Percentiles rank a stretch among this genome's conserved stretches.
phyloP scores from a whole-genome alignment of 2,888 invertebrate genomes.

The Corbicula japonica region DNA sequence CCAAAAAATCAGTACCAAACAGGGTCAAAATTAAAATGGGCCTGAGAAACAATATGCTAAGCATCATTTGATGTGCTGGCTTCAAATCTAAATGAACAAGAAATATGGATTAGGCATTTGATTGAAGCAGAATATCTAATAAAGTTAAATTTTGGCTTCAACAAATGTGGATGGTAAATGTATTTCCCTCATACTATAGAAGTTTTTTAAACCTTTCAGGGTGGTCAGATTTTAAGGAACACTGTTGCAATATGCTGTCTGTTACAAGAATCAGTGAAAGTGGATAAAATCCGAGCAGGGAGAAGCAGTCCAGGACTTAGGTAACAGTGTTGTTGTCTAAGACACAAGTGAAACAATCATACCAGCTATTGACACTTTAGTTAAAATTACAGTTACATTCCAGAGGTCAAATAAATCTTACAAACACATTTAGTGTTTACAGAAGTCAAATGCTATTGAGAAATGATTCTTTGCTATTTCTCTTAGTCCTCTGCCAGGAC shows the following conservation, averaged over 20 bases:
- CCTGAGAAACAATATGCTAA: neutral
- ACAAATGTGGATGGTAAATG: neutral
- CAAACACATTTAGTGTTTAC: too few relatives aligned
- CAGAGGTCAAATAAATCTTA: too few relatives aligned
- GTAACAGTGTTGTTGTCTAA: too few relatives aligned
- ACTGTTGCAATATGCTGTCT: constrained; percentile 93
- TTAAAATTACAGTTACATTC: too few relatives aligned
- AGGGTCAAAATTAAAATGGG: neutral
- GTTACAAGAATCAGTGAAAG: constrained; percentile 90
- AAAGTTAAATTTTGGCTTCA: neutral
- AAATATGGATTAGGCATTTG: neutral
- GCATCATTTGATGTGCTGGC: neutral
- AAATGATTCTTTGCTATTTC: too few relatives aligned
- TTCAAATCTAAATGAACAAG: neutral
- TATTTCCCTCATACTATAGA: neutral
- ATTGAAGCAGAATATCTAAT: neutral
- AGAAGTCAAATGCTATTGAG: too few relatives aligned
- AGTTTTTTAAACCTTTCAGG: constrained; percentile 88
- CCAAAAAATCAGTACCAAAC: neutral
- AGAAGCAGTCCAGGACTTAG: constrained; percentile 94
- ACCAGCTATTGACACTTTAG: too few relatives aligned
- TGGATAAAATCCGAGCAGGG: constrained; percentile 93
- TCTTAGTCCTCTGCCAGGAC: too few relatives aligned
- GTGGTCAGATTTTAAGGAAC: constrained; percentile 95
- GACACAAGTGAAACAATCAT: too few relatives aligned